Conservation (phyloP, 1,140 invertebrate genomes). For the Tribolium castaneum region DNA sequence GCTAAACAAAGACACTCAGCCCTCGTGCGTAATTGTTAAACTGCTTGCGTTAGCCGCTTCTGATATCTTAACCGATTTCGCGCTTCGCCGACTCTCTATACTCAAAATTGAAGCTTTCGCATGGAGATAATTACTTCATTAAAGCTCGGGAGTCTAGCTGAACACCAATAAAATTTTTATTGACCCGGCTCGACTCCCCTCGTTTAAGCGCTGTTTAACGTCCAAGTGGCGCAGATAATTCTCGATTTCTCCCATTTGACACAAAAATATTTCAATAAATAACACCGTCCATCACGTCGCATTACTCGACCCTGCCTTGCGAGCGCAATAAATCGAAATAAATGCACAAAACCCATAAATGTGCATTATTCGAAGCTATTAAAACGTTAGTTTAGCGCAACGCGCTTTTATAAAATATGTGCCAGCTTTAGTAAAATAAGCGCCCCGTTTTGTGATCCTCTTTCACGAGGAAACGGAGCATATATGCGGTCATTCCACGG, state of each 20-base stretch:
- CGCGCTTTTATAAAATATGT: constrained; percentile 21
- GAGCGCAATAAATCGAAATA: constrained; percentile 26
- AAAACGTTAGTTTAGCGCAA: constrained; percentile 11
- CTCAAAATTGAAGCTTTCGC: constrained; percentile 33
- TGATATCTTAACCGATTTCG: constrained; percentile 32
- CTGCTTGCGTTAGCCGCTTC: constrained; percentile 34
- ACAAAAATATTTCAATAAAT: not conserved
- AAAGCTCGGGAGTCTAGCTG: constrained; percentile 8
- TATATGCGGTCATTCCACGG: constrained; percentile 28
- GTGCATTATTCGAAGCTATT: constrained; percentile 28
- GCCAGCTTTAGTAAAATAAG: constrained; percentile 20
- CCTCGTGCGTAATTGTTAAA: constrained; percentile 32
- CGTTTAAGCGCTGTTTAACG: constrained; percentile 19
- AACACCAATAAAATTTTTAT: constrained; percentile 35
- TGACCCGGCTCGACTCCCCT: not conserved
- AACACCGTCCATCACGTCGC: not conserved
- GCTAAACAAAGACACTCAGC: constrained; percentile 31
- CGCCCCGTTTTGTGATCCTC: not conserved
- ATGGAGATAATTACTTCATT: constrained; percentile 34
- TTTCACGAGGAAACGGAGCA: constrained; percentile 15
- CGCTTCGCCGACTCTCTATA: constrained; percentile 18
- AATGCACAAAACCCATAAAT: constrained; percentile 12
- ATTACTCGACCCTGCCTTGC: not conserved
- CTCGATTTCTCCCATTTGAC: not conserved
- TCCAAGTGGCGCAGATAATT: constrained; percentile 15